Evolutionary conservation across 2,113 vertebrate species (phyloP), one percentile per base, ranked within the genome.

Genomic region (Alexandromys fortis): DNA sequence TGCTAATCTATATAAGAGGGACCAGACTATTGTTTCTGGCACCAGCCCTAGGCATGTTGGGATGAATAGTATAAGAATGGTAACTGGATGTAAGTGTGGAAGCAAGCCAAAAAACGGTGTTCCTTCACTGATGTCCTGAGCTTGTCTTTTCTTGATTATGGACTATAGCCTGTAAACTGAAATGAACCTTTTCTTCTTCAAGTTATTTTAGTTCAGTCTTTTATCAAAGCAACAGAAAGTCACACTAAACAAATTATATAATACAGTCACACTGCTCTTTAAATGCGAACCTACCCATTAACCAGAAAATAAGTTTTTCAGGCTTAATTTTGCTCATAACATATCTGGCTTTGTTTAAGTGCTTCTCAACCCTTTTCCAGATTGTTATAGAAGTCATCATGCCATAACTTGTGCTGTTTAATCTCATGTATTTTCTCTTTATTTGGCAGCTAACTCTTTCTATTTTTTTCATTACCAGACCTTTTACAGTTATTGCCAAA

Each of bases 401-500:
- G 33, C 87, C 90, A 5, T 90, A 94, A 94, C 79, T 78, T 58
- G 58, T 88, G 26, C 79, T 85, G 86, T 91, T 96, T 90, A 90
- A 93, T 96, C 61, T 95, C 13, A 0, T 96, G 97, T 95, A 90
- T 95, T 94, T 94, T 92, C 76, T 96, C 38, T 96, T 94, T 92
- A 77, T 90, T 33, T 55, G 87, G 85, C 76, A 94, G 26, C 52
- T 91, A 90, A 19, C 83, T 58, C 7, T 83, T 93, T 7, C 28
- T 70, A 21, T 55, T 88, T 93, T 81, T 81, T 63, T 28, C 90
- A 91, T 94, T 95, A 95, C 81, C 87, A 95, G 77, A 93, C 63
- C 67, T 93, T 93, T 94, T 72, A 94, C 72, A 96, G 81, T 94
- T 95, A 96, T 89, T 94, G 81, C 92, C 81, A 22, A 52, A 78